phyloP scores from a whole-genome alignment of 2,113 vertebrate species.

The Phyllostomus hastatus region DNA sequence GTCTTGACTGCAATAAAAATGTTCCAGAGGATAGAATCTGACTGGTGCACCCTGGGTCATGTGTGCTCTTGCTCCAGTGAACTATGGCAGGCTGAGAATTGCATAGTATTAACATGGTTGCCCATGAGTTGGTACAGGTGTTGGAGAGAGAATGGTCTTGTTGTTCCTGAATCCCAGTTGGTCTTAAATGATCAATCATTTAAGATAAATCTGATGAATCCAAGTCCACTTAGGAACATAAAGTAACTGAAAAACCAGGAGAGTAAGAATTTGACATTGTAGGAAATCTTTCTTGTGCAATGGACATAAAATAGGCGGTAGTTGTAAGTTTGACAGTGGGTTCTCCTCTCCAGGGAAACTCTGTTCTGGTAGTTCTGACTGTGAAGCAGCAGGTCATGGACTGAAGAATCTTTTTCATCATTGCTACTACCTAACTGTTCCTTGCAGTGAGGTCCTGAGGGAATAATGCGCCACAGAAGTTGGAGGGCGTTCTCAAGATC shows the following conservation, averaged over 20 bases:
- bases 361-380: not conserved
- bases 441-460: not conserved
- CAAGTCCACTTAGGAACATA: not conserved
- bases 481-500: not conserved
- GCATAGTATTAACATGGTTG: rapidly evolving
- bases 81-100: no score
- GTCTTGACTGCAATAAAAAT: not conserved
- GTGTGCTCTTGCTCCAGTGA: not conserved
- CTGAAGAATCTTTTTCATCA: not conserved
- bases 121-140: not conserved
- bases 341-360: not conserved
- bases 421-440: not conserved
- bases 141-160: not conserved
- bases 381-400: not conserved
- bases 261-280: not conserved
- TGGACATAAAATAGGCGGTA: not conserved
- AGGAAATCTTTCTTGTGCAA: not conserved
- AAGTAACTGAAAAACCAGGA: not conserved
- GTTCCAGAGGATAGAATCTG: not conserved
- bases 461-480: not conserved
- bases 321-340: not conserved
- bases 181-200: not conserved
- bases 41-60: not conserved
- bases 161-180: not conserved
- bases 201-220: not conserved